Percentiles rank a stretch among this genome's conserved stretches.
Evolutionary conservation across 2,113 vertebrate genomes (phyloP).

Genomic region (Crypturellus undulatus): DNA sequence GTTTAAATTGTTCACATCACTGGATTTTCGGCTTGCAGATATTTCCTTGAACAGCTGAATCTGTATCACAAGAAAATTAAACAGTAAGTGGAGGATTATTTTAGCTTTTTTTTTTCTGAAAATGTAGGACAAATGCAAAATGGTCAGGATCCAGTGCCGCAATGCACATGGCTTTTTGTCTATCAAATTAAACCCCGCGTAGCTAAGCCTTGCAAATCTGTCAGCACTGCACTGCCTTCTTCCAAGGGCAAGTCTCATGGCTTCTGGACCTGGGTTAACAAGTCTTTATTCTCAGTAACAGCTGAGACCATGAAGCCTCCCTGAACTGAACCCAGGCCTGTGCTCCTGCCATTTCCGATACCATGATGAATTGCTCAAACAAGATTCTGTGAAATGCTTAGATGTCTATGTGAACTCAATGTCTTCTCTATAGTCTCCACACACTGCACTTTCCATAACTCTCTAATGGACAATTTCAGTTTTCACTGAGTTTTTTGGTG

Average conservation of each 20-base stretch:
- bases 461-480: neutral
- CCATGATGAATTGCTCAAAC: conserved; percentile 23
- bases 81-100: neutral
- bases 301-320: conserved; percentile 28
- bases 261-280: conserved; percentile 62
- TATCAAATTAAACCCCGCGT: conserved; percentile 7
- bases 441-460: neutral
- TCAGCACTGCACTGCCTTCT: neutral
- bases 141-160: neutral
- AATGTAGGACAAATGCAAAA: neutral
- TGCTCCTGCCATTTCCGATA: conserved; percentile 37
- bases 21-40: neutral
- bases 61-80: neutral
- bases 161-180: neutral
- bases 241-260: conserved; percentile 32
- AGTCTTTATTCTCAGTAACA: conserved; percentile 65
- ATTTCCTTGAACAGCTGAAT: neutral
- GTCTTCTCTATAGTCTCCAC: neutral
- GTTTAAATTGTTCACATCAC: neutral
- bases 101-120: neutral
- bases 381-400: neutral
- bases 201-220: conserved; percentile 61
- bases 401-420: neutral
- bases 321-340: conserved; percentile 5
- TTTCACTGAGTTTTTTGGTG: neutral